Evolutionary conservation across 2,888 invertebrate genomes (phyloP), one percentile per base, ranked within the genome.

Genomic region (Drosophila robusta): DNA sequence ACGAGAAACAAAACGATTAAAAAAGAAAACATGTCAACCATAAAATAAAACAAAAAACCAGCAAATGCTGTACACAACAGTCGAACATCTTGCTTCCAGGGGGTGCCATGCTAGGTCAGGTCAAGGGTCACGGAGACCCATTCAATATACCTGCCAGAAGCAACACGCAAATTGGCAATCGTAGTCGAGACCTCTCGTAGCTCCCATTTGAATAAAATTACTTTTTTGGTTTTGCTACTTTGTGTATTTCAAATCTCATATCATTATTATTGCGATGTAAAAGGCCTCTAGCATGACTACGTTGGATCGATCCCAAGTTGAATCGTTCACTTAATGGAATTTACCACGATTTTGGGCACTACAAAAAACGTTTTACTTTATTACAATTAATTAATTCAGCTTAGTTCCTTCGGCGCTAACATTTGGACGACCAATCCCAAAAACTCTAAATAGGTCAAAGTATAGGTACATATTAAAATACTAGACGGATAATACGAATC

Each of bases 401-500:
- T 36, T 39, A 11, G 47, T 55, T 38, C 26, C 38, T 39, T 49
- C 24, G 41, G 49, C 38, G 29, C 11, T 49, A 52, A 47, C 32
- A 57, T 66, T 61, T 18, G 65, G 62, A 74, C 58, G 57, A 75
- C 75, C 62, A 63, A 66, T 54, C 56, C 70, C 61, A 62, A 58
- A 71, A 41, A 45, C 26, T 44, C 22, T 26, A 32, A 50, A 44
- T 36, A 49, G 63, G 55, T 47, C 60, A 51, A 36, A 58, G 46
- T 34, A 56, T 52, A 64, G 58, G 26, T 68, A 74, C 42, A 67
- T 39, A 56, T 46, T 74, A 82, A 85, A 84, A 84, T 82, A 82
- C 81, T 85, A 82, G 76, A 77, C 74, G 62, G 66, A 61, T 85
- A 82, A 82, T 82, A 85, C 74, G 71, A 72, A 62, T 54, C 56